These are phyloP conservation scores for Cinclus mexicanus DNA, from an alignment of 2,113 vertebrate species.

Conservation along the genomic window DNA sequence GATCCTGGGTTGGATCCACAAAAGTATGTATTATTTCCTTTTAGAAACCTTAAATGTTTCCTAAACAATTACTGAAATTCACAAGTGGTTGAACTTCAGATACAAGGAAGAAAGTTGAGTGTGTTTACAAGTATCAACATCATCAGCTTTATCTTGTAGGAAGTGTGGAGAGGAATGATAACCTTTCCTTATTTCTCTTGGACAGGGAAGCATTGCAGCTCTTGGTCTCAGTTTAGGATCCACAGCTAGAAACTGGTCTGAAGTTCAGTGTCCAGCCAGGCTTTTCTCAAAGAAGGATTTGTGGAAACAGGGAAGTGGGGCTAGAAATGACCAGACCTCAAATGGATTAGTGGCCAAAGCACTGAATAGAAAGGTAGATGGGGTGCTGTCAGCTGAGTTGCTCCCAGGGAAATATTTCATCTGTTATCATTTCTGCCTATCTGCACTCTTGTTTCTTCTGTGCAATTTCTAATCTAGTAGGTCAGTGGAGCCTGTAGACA, in stretches of 20 bases:
- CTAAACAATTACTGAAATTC: background rate
- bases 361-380: background rate
- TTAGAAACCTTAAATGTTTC: background rate
- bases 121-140: background rate
- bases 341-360: background rate
- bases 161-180: background rate
- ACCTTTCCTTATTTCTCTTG: background rate
- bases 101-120: background rate
- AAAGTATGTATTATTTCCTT: background rate
- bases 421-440: background rate
- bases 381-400: background rate
- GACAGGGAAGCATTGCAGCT: background rate
- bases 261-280: background rate
- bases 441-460: accelerated
- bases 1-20: background rate
- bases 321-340: background rate
- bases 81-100: background rate
- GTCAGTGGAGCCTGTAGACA: too few relatives aligned
- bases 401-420: background rate
- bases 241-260: background rate
- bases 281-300: background rate
- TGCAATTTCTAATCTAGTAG: background rate
- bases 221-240: background rate
- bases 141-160: background rate
- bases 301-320: background rate